A percentile compares a stretch with the other conserved stretches of the same genome.
Conservation (phyloP, 1,140 invertebrate species). For the Scaptomyza hsui region DNA sequence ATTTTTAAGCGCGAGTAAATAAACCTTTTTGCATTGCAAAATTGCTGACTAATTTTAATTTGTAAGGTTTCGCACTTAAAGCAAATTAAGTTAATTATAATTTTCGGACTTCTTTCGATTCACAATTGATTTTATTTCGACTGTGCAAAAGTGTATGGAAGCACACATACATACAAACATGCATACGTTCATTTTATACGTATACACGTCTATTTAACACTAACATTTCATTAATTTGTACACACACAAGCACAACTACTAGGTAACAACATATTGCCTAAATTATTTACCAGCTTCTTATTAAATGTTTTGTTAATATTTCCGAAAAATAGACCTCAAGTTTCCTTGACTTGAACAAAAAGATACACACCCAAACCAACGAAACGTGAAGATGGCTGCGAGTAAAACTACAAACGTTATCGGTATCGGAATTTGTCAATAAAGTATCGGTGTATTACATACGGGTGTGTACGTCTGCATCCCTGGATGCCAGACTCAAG, state of each 20-base stretch:
- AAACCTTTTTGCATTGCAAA: conserved; percentile 5
- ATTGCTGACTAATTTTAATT: background rate
- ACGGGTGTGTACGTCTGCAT: conserved; percentile 6
- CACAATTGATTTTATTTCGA: conserved; percentile 38
- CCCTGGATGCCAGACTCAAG: conserved; percentile 20
- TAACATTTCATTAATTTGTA: conserved; percentile 21
- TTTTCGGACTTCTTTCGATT: conserved; percentile 5
- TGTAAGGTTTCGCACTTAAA: background rate
- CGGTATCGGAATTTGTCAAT: background rate
- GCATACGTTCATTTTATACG: conserved; percentile 4
- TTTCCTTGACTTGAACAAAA: conserved; percentile 50
- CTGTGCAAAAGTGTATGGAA: conserved; percentile 8
- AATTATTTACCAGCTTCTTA: conserved; percentile 62
- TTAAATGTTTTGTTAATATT: conserved; percentile 29
- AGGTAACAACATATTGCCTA: conserved; percentile 10
- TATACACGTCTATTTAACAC: conserved; percentile 9
- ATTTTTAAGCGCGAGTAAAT: conserved; percentile 5
- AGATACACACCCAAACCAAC: conserved; percentile 75
- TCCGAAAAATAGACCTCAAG: conserved; percentile 29
- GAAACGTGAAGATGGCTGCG: conserved; percentile 52
- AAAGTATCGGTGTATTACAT: conserved; percentile 9
- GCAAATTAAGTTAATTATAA: conserved; percentile 3
- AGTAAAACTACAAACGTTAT: background rate
- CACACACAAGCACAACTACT: conserved; percentile 66
- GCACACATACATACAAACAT: conserved; percentile 17